These are phyloP conservation scores for Gallinago media DNA, from an alignment of 2,113 vertebrate genomes.

Conservation along the genomic window DNA sequence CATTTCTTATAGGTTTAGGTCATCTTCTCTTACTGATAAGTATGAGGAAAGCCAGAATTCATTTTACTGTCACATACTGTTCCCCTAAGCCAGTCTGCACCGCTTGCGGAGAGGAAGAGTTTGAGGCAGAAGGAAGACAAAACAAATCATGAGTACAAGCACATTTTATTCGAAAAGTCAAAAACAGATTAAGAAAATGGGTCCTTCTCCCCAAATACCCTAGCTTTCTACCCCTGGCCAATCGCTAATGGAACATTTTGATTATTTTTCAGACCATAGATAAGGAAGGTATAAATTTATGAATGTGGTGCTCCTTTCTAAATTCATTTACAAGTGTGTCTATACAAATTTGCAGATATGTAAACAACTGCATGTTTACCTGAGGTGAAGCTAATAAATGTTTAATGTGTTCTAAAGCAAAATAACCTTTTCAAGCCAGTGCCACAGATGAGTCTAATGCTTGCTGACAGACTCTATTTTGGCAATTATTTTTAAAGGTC, in stretches of 20 bases:
- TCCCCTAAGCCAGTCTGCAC: neutral
- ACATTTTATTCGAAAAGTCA: neutral
- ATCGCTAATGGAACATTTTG: neutral
- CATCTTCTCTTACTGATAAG: neutral
- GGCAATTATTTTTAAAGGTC: slow-evolving; percentile 73
- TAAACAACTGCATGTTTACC: slow-evolving; percentile 67
- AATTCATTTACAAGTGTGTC: slow-evolving; percentile 44
- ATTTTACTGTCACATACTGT: neutral
- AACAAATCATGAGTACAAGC: neutral
- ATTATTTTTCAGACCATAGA: slow-evolving; percentile 16
- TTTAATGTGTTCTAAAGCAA: slow-evolving; percentile 68
- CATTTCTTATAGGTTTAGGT: neutral
- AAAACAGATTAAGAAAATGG: neutral
- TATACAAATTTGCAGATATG: slow-evolving; percentile 64
- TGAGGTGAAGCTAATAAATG: slow-evolving; percentile 65
- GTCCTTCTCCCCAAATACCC: neutral
- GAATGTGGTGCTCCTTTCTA: neutral
- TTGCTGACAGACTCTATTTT: slow-evolving; percentile 51
- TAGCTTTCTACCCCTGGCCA: neutral
- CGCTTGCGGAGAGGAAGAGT: neutral
- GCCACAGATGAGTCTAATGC: slow-evolving; percentile 57
- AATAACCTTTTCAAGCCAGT: slow-evolving; percentile 54
- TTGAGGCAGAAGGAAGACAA: neutral
- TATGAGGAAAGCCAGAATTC: neutral
- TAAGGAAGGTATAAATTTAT: neutral